Conservation (phyloP, 2,888 invertebrate species). For the Diadegma fenestrale region DNA sequence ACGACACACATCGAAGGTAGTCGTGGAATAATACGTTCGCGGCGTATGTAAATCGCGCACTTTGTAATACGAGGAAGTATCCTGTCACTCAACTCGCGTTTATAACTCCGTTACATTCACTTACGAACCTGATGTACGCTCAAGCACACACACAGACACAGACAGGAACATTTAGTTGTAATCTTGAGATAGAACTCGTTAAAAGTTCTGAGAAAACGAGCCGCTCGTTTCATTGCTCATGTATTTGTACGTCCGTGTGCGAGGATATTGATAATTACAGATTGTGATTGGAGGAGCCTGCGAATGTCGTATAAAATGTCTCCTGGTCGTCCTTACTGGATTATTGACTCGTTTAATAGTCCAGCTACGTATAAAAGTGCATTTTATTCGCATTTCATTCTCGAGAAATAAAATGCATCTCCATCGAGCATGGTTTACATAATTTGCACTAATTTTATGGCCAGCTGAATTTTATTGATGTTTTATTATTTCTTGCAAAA, state of each 20-base stretch:
- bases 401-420: neutral
- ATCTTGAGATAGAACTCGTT: constrained; percentile 62
- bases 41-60: constrained; percentile 40
- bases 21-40: constrained; percentile 11
- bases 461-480: neutral
- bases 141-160: neutral
- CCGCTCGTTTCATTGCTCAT: constrained; percentile 32
- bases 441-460: constrained; percentile 1
- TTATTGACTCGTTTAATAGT: constrained; percentile 77
- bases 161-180: neutral
- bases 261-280: constrained; percentile 35
- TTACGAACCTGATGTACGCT: constrained; percentile 10
- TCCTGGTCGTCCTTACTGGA: constrained; percentile 56
- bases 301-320: constrained; percentile 67
- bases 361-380: constrained; percentile 56
- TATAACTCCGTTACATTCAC: constrained; percentile 54
- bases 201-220: constrained; percentile 62
- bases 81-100: constrained; percentile 58
- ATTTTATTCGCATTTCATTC: constrained; percentile 31
- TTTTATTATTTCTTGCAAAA: neutral
- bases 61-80: constrained; percentile 62
- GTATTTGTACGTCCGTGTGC: neutral
- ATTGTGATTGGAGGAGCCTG: constrained; percentile 69
- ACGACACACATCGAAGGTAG: constrained; percentile 63
- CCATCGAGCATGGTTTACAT: constrained; percentile 3